phyloP scores from a whole-genome alignment of 2,888 invertebrate genomes.

The Epinotia bilunana region DNA sequence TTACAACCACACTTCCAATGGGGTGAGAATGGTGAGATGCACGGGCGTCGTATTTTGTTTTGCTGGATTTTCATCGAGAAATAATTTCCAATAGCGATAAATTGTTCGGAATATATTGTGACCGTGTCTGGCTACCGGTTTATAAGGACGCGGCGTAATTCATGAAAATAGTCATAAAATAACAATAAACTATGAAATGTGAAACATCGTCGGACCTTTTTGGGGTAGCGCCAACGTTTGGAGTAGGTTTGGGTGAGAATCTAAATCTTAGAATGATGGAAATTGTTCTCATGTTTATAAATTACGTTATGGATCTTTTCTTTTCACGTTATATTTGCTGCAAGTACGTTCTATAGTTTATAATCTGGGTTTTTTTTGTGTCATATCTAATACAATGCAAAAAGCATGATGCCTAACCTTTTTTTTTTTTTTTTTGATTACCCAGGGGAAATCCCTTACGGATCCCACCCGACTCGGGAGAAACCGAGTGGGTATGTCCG shows the following conservation, averaged over 20 bases:
- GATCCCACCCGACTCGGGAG: too few relatives aligned
- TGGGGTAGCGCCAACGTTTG: conserved; percentile 23
- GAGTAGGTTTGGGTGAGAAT: background rate
- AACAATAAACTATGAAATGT: conserved; percentile 35
- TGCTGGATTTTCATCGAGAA: conserved; percentile 67
- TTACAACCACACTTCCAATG: conserved; percentile 30
- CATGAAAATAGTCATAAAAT: conserved; percentile 38
- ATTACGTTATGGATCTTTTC: background rate
- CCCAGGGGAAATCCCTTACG: too few relatives aligned
- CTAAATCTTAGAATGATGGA: conserved; percentile 13
- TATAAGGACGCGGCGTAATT: conserved; percentile 50
- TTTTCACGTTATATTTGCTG: background rate
- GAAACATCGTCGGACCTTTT: conserved; percentile 25
- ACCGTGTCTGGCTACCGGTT: conserved; percentile 64
- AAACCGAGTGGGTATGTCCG: too few relatives aligned
- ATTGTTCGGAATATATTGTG: conserved; percentile 69
- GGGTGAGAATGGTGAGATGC: conserved; percentile 21
- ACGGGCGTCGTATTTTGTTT: conserved; percentile 47
- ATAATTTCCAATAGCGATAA: conserved; percentile 71
- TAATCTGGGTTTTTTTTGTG: background rate
- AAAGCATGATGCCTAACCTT: too few relatives aligned
- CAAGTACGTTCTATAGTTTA: background rate
- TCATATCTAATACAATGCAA: background rate
- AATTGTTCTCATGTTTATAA: conserved; percentile 4
- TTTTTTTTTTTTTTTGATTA: too few relatives aligned